A percentile compares a stretch with the other conserved stretches of the same genome.
Evolutionary conservation across 1,140 invertebrate species (phyloP).

Genomic region (Oryctes rhinoceros): DNA sequence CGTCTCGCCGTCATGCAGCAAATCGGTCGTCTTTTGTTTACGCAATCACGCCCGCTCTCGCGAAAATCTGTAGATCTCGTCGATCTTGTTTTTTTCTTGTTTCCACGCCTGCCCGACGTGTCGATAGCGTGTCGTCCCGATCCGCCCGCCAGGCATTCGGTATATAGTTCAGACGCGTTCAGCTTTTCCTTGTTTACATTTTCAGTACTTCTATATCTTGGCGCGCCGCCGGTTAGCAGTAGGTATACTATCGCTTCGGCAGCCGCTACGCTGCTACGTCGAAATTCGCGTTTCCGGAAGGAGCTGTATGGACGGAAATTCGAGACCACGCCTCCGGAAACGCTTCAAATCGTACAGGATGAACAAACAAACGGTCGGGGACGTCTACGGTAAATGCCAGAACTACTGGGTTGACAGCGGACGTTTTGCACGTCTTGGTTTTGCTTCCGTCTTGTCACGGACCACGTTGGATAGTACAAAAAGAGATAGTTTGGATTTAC

Average conservation of each 20-base stretch:
- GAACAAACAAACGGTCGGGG: neutral
- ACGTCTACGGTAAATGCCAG: too few relatives aligned
- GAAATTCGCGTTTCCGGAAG: constrained; percentile 17
- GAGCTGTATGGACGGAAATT: neutral
- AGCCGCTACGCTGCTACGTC: neutral
- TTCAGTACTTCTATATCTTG: neutral
- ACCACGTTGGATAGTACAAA: neutral
- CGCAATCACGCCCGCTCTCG: neutral
- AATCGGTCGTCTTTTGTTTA: neutral
- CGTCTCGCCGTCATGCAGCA: neutral
- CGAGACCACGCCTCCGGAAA: neutral
- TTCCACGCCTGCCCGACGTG: neutral
- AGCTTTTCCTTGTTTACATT: neutral
- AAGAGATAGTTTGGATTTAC: neutral
- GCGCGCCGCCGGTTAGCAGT: neutral
- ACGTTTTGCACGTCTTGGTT: neutral
- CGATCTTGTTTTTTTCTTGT: neutral
- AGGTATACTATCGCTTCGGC: neutral
- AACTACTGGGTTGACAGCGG: too few relatives aligned
- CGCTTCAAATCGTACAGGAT: neutral
- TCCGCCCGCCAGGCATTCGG: neutral
- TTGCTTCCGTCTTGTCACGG: neutral
- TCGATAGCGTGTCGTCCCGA: neutral
- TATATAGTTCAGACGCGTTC: neutral
- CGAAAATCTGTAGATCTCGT: neutral